Evolutionary conservation across 1,140 invertebrate genomes (phyloP), one percentile per base, ranked within the genome.

Genomic region (Ostrea denselamellosa): DNA sequence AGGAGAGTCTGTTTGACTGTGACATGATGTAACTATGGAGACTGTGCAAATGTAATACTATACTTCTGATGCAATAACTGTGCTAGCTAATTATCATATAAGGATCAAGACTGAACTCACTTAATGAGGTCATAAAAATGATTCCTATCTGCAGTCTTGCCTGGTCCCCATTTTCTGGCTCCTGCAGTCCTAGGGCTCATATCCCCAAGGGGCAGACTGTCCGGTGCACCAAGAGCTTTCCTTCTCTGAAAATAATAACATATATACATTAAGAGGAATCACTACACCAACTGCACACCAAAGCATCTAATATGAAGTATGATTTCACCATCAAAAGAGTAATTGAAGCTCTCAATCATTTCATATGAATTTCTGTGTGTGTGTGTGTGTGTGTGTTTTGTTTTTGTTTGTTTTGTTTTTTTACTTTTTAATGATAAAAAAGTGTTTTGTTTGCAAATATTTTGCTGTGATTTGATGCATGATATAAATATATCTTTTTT

Each of bases 71-170:
- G 14, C 10, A 4, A 12, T 34, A 28, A 8, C 28, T 81, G 3
- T 10, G 22, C 34, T 44, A 44, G 34, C 34, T 44, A 44, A 44
- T 81, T 28, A 34, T 81, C 12, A 51, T 81, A 14, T 34, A 8
- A 8, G 5, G 10, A 22, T 19, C 53, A 53, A 10, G 22, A 12
- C 52, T 83, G 51, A 8, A 83, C 10, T 82, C 12, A 52, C 90
- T 89, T 91, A 25, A 93, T 91, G 10, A 92, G 86, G 53, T 93
- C 92, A 84, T 91, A 91, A 83, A 93, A 89, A 34, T 92, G 90
- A 85, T 56, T 89, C 34, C 91, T 90, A 77, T 93, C 90, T 25
- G 90, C 89, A 54, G 88, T 52, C 68, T 91, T 92, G 51, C 90
- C 92, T 28, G 92, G 92, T 51, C 92, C 92, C 92, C 92, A 93